Percentiles rank a stretch among this genome's conserved stretches.
phyloP scores from a whole-genome alignment of 1,140 invertebrate genomes.

The Centruroides vittatus region DNA sequence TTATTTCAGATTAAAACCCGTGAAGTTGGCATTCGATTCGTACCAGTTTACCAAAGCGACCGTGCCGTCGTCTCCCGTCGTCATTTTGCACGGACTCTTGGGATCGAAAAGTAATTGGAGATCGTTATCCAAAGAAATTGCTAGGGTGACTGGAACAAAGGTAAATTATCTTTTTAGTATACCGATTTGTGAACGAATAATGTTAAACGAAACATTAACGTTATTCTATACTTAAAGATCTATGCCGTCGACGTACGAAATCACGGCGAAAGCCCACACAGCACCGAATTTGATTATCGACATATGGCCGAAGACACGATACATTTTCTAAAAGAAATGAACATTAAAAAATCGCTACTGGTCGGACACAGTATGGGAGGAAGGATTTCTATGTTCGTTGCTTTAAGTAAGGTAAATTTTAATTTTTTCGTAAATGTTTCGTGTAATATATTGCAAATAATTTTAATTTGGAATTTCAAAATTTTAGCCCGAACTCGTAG shows the following conservation, averaged over 20 bases:
- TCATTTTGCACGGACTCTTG: constrained; percentile 73
- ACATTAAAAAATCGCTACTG: constrained; percentile 27
- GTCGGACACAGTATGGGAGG: constrained; percentile 89
- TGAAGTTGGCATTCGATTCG: too few relatives aligned
- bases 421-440: too few relatives aligned
- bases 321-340: constrained; percentile 39
- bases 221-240: constrained; percentile 35
- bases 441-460: too few relatives aligned
- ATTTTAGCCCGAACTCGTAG: constrained; percentile 51
- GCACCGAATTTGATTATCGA: constrained; percentile 48
- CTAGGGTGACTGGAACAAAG: constrained; percentile 43
- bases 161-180: constrained; percentile 26
- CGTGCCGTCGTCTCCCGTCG: constrained; percentile 38
- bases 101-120: constrained; percentile 78
- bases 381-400: constrained; percentile 59
- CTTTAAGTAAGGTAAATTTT: constrained; percentile 43
- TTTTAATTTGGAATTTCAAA: too few relatives aligned
- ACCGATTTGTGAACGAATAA: too few relatives aligned
- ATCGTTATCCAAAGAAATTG: constrained; percentile 54
- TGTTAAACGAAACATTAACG: too few relatives aligned
- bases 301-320: constrained; percentile 55
- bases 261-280: constrained; percentile 78
- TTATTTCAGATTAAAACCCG: too few relatives aligned
- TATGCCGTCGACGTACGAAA: constrained; percentile 73
- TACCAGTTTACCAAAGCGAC: not conserved